These are phyloP conservation scores for Octopus sinensis DNA, from an alignment of 1,140 invertebrate genomes.

Conservation along the genomic window DNA sequence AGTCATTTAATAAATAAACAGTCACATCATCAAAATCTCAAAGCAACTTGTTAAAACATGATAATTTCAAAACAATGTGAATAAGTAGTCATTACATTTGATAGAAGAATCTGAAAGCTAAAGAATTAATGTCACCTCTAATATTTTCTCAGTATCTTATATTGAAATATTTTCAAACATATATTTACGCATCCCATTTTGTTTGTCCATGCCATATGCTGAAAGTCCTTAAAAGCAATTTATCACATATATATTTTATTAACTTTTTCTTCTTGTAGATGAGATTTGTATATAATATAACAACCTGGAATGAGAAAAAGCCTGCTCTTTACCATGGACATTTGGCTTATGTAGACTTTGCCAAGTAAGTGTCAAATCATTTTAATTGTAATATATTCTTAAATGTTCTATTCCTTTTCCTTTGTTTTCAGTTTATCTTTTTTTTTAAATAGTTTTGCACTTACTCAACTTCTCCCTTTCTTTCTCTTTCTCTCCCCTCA, in stretches of 20 bases:
- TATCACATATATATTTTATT: conserved; percentile 22
- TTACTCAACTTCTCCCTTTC: neutral
- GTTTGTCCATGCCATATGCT: too few species aligned
- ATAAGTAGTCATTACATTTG: too few species aligned
- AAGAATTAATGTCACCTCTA: too few species aligned
- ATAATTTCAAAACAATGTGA: too few species aligned
- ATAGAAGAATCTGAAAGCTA: too few species aligned
- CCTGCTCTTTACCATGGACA: conserved; percentile 96
- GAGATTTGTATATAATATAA: conserved; percentile 83
- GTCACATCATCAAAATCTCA: too few species aligned
- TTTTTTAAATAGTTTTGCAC: neutral
- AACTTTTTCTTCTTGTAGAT: conserved; percentile 61
- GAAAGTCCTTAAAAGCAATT: too few species aligned
- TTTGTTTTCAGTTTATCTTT: neutral
- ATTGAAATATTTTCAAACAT: too few species aligned
- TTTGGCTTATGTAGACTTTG: conserved; percentile 91
- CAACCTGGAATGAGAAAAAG: conserved; percentile 80
- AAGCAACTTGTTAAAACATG: too few species aligned
- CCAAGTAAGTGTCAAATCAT: conserved; percentile 67
- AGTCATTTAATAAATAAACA: too few species aligned
- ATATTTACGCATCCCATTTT: too few species aligned
- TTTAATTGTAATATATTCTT: conserved; percentile 11
- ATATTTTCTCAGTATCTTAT: too few species aligned
- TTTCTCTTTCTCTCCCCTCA: neutral
- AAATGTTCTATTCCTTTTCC: neutral